These are phyloP conservation scores for Mercenaria mercenaria DNA, from an alignment of 1,140 invertebrate genomes.

Conservation along the genomic window DNA sequence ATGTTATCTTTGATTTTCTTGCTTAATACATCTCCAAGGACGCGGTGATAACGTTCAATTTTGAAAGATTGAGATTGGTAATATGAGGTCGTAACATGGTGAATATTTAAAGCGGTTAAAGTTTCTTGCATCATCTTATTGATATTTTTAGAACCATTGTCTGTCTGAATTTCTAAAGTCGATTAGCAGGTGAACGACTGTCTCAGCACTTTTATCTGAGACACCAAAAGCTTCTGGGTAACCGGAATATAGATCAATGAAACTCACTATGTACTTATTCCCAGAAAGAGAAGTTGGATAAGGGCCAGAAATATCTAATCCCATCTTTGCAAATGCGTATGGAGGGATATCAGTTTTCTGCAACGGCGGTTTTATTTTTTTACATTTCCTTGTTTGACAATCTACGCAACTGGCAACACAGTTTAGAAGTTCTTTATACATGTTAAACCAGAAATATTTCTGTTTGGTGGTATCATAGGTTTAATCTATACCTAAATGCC, in stretches of 20 bases:
- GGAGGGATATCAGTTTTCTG: constrained; percentile 62
- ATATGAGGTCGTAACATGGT: constrained; percentile 54
- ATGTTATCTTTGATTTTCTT: constrained; percentile 42
- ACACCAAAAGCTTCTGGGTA: constrained; percentile 67
- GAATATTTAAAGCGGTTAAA: constrained; percentile 35
- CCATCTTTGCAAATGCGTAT: constrained; percentile 53
- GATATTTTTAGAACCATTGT: constrained; percentile 65
- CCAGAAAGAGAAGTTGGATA: constrained; percentile 54
- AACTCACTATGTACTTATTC: constrained; percentile 61
- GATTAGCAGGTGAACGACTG: constrained; percentile 58
- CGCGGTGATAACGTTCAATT: constrained; percentile 46
- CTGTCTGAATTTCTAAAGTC: constrained; percentile 61
- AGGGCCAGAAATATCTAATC: constrained; percentile 67
- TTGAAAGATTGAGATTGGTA: constrained; percentile 34
- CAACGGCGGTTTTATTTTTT: constrained; percentile 38
- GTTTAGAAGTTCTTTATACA: constrained; percentile 52
- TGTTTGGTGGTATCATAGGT: background rate
- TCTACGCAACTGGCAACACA: constrained; percentile 42
- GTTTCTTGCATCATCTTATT: constrained; percentile 50
- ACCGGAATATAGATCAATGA: constrained; percentile 56
- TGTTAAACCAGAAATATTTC: constrained; percentile 66
- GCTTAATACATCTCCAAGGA: constrained; percentile 15
- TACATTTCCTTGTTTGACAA: constrained; percentile 58
- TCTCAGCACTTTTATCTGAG: constrained; percentile 52
- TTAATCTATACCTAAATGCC: constrained; percentile 65